phyloP scores from a whole-genome alignment of 1,140 invertebrate species.

The Caenorhabditis remanei region DNA sequence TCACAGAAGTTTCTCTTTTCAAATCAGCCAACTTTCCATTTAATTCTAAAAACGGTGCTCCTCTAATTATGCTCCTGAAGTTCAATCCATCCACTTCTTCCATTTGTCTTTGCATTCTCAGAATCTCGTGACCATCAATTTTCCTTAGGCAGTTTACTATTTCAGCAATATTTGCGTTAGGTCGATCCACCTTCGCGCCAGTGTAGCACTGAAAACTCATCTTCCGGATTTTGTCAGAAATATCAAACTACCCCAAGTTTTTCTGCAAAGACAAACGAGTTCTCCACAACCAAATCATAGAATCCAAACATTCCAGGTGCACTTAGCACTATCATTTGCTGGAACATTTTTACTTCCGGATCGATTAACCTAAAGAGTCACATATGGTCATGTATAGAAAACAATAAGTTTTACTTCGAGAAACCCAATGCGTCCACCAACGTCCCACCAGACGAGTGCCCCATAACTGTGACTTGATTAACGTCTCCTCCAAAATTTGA shows the following conservation, averaged over 20 bases:
- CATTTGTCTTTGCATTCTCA: slow-evolving; percentile 30
- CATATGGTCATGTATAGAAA: not conserved
- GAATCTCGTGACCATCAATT: not conserved
- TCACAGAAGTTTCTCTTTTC: not conserved
- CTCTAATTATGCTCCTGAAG: slow-evolving; percentile 15
- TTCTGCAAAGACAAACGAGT: slow-evolving; percentile 25
- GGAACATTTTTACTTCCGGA: slow-evolving; percentile 10
- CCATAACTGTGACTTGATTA: slow-evolving; percentile 14
- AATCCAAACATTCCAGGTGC: slow-evolving; percentile 26
- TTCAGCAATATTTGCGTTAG: not conserved
- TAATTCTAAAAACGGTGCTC: not conserved
- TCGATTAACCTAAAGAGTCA: not conserved
- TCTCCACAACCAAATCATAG: slow-evolving; percentile 28
- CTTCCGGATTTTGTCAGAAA: not conserved
- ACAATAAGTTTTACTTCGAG: not conserved
- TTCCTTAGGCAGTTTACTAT: not conserved
- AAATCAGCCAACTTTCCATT: slow-evolving; percentile 23
- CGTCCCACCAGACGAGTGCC: slow-evolving; percentile 6
- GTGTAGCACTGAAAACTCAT: not conserved
- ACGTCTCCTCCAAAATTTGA: slow-evolving; percentile 27
- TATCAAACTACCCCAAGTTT: not conserved
- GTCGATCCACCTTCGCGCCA: not conserved
- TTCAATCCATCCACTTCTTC: slow-evolving; percentile 11
- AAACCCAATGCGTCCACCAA: slow-evolving; percentile 14
- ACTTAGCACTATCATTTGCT: slow-evolving; percentile 13